Base-by-base conservation (phyloP, 2,797 vertebrate species). In the Bovichtus variegatus region DNA sequence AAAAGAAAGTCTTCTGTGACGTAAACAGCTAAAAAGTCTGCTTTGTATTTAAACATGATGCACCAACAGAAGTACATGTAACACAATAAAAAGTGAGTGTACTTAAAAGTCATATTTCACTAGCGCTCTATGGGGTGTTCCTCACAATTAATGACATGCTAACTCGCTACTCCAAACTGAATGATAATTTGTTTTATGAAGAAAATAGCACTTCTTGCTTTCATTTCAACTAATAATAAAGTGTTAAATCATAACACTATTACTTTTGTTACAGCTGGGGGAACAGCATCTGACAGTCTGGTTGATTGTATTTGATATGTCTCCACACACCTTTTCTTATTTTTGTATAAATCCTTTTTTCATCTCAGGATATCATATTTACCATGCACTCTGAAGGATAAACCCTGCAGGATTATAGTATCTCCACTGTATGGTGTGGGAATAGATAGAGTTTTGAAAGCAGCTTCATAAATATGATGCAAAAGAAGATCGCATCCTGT, bases 281-380 rank as follows among this genome's bases (percentile, higher is more conserved):
- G 47, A 83, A 40, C 77, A 82, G 44, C 62, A 25, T 74, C 64
- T 84, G 82, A 82, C 88, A 88, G 75, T 66, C 50, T 78, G 43
- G 58, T 74, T 83, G 81, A 83, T 87, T 89, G 82, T 85, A 85
- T 86, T 83, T 76, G 85, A 92, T 89, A 90, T 78, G 86, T 86
- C 73, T 84, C 78, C 65, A 47, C 58, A 84, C 73, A 86, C 80
- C 60, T 85, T 87, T 89, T 81, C 67, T 81, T 83, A 83, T 86
- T 87, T 82, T 71, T 81, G 60, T 84, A 71, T 84, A 78, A 89
- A 92, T 86, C 78, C 60, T 44, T 57, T 76, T 88, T 86, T 89
- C 76, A 86, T 93, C 85, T 85, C 68, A 49, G 81, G 80, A 87
- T 87, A 84, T 91, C 90, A 85, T 87, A 88, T 91, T 92, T 91